Evolutionary conservation across 2,113 vertebrate species (phyloP).

Genomic region (Coregonus clupeaformis): DNA sequence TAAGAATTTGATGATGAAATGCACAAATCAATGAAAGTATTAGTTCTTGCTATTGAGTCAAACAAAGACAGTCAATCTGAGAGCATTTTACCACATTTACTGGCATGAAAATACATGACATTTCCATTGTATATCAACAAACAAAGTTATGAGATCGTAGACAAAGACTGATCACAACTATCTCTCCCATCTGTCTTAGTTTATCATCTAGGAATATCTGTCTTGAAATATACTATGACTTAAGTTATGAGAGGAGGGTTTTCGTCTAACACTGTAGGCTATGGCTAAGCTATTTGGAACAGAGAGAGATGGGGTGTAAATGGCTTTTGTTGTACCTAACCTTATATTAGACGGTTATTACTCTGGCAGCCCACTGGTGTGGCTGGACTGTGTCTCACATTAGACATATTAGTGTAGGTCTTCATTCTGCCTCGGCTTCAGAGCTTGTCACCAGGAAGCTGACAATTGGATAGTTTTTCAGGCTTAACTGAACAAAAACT

Average conservation of each 20-base stretch:
- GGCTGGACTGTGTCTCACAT: conserved; percentile 25
- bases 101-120: not conserved
- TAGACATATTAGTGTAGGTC: conserved; percentile 41
- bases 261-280: not conserved
- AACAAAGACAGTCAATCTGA: conserved; percentile 4
- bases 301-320: not conserved
- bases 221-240: not conserved
- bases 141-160: not conserved
- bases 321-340: not conserved
- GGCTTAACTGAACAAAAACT: conserved; percentile 53
- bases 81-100: not conserved
- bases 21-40: conserved; percentile 31
- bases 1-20: conserved; percentile 39
- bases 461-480: conserved; percentile 53
- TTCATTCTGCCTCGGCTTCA: conserved; percentile 28
- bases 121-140: not conserved
- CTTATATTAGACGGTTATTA: conserved; percentile 21
- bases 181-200: not conserved
- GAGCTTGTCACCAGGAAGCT: conserved; percentile 38
- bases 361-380: conserved; percentile 27
- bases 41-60: not conserved
- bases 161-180: not conserved
- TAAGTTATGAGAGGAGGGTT: not conserved
- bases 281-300: not conserved
- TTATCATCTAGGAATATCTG: not conserved